Evolutionary conservation across 2,113 vertebrate genomes (phyloP).

Genomic region (Maccullochella peelii): DNA sequence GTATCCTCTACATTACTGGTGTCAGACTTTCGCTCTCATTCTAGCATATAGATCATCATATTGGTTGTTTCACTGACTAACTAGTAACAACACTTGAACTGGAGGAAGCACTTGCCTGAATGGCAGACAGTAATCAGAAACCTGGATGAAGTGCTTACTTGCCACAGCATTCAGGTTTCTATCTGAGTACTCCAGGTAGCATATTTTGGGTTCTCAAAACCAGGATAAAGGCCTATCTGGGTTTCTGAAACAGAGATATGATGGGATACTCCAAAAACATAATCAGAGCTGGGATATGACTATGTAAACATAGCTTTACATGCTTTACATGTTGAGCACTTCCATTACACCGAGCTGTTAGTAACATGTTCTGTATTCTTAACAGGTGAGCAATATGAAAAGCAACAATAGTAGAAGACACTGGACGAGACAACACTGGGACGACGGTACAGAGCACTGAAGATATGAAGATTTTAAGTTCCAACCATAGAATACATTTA

Average conservation of each 20-base stretch:
- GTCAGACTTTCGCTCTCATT: background rate
- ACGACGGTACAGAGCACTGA: conserved; percentile 51
- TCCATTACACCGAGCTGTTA: background rate
- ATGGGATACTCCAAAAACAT: background rate
- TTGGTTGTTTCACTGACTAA: background rate
- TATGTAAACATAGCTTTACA: no score
- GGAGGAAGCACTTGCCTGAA: background rate
- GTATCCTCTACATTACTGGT: background rate
- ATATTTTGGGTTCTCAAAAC: background rate
- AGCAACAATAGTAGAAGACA: conserved; percentile 72
- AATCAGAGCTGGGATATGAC: background rate
- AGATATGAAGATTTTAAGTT: conserved; percentile 55
- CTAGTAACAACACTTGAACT: background rate
- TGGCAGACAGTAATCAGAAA: background rate
- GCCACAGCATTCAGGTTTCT: background rate
- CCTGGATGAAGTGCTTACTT: background rate
- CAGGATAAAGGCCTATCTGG: background rate
- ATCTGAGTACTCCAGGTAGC: background rate
- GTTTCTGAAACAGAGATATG: background rate
- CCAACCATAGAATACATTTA: conserved; percentile 78
- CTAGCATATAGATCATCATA: background rate
- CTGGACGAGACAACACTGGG: conserved; percentile 69
- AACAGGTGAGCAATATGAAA: conserved; percentile 74
- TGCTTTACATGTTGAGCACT: background rate
- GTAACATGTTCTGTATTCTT: background rate